Evolutionary conservation across 35 echinoderm and acorn worm species (phyloP).

Genomic region (Apostichopus japonicus): DNA sequence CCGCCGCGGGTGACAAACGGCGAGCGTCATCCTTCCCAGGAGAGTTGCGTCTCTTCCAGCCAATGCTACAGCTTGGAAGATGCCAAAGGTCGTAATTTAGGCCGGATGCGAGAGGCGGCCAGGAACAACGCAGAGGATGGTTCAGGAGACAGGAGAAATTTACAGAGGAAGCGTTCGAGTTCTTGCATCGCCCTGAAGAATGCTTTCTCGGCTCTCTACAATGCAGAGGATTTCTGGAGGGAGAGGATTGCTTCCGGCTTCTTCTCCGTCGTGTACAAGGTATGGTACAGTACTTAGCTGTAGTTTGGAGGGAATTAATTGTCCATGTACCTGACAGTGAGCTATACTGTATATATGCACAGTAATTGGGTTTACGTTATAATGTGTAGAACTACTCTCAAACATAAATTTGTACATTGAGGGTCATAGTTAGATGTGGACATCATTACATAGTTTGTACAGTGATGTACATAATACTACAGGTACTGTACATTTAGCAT

Average conservation of each 20-base stretch:
- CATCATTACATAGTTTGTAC: too few relatives aligned
- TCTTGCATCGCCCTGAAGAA: slow-evolving; percentile 32
- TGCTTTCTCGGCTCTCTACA: slow-evolving; percentile 35
- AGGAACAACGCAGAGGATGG: neutral
- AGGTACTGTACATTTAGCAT: too few relatives aligned
- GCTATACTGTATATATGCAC: too few relatives aligned
- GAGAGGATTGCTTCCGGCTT: slow-evolving; percentile 43
- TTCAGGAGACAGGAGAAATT: neutral
- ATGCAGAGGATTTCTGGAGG: slow-evolving; percentile 43
- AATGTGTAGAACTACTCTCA: too few relatives aligned
- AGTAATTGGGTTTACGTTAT: too few relatives aligned
- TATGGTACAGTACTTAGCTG: neutral
- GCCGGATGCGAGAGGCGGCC: slow-evolving; percentile 1
- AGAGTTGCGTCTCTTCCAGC: too few relatives aligned
- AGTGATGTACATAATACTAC: too few relatives aligned
- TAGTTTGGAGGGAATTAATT: too few relatives aligned
- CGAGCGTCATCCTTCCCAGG: neutral
- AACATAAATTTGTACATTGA: too few relatives aligned
- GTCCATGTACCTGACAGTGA: too few relatives aligned
- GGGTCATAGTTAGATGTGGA: too few relatives aligned
- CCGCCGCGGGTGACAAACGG: neutral
- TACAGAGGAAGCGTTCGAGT: slow-evolving; percentile 13
- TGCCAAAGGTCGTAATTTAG: slow-evolving; percentile 22
- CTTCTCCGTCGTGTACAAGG: slow-evolving; percentile 54
- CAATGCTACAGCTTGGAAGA: neutral